A percentile compares a stretch with the other conserved stretches of the same genome.
These are phyloP conservation scores for Hemithea aestivaria DNA, from an alignment of 2,888 invertebrate species.

Conservation along the genomic window DNA sequence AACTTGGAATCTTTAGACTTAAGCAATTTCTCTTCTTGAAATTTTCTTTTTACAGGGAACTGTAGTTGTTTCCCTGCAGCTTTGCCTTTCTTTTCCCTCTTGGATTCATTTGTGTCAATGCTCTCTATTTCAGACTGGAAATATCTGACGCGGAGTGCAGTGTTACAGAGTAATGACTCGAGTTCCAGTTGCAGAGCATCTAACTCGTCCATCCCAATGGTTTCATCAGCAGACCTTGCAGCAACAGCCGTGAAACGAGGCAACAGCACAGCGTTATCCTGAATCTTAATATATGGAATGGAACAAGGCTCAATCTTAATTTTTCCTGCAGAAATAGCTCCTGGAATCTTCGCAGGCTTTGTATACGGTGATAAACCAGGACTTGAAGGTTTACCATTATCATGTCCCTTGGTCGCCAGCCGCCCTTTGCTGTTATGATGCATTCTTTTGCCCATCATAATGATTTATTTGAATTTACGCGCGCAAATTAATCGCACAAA, in stretches of 20 bases:
- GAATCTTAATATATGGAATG: slow-evolving; percentile 83
- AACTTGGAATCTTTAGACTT: slow-evolving; percentile 79
- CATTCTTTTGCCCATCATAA: slow-evolving; percentile 74
- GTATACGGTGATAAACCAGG: slow-evolving; percentile 70
- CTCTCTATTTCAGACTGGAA: slow-evolving; percentile 87
- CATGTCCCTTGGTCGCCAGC: slow-evolving; percentile 71
- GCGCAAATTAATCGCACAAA: slow-evolving; percentile 50
- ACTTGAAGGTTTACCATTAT: slow-evolving; percentile 71
- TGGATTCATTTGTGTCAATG: slow-evolving; percentile 80
- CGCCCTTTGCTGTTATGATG: slow-evolving; percentile 74
- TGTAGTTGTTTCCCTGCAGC: slow-evolving; percentile 76
- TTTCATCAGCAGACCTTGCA: slow-evolving; percentile 84
- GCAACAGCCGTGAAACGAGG: slow-evolving; percentile 84
- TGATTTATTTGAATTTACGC: slow-evolving; percentile 56
- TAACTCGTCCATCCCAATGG: slow-evolving; percentile 92
- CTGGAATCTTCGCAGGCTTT: slow-evolving; percentile 69
- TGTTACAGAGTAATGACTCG: slow-evolving; percentile 90
- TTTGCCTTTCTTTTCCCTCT: slow-evolving; percentile 74
- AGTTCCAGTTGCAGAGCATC: slow-evolving; percentile 92
- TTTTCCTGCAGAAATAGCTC: slow-evolving; percentile 62
- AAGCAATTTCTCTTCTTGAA: slow-evolving; percentile 74
- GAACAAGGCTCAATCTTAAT: slow-evolving; percentile 65
- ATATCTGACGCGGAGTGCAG: slow-evolving; percentile 87
- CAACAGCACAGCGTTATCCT: slow-evolving; percentile 83
- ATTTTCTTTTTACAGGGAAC: slow-evolving; percentile 77